Evolutionary conservation across 2,797 vertebrate genomes (phyloP).

Genomic region (Chelidonichthys spinosus): DNA sequence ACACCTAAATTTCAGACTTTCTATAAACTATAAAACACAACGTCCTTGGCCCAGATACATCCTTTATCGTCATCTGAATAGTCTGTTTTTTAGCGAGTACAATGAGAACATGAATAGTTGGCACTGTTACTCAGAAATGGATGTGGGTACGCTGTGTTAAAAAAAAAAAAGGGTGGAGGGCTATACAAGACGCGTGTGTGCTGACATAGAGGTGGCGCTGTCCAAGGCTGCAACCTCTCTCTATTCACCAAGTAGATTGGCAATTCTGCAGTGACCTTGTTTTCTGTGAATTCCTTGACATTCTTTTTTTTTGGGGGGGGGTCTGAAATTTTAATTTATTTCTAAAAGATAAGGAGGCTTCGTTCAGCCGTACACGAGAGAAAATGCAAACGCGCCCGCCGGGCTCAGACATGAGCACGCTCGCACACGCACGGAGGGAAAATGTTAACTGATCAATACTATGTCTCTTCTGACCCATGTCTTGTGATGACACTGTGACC

Average conservation of each 20-base stretch:
- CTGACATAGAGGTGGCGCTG: conserved; percentile 26
- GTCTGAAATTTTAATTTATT: conserved; percentile 94
- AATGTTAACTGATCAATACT: conserved; percentile 99
- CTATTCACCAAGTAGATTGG: conserved; percentile 58
- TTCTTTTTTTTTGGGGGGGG: conserved; percentile 82
- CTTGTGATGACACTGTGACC: conserved; percentile 73
- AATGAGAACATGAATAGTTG: conserved; percentile 69
- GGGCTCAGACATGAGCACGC: background rate
- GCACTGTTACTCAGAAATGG: conserved; percentile 45
- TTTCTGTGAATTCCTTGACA: conserved; percentile 89
- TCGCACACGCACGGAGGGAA: conserved; percentile 75
- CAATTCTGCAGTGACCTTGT: conserved; percentile 90
- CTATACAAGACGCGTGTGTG: conserved; percentile 24
- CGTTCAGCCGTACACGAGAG: conserved; percentile 16
- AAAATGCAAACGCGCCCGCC: conserved; percentile 22
- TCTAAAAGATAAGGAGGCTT: conserved; percentile 78
- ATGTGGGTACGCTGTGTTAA: conserved; percentile 29
- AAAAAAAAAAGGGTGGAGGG: conserved; percentile 42
- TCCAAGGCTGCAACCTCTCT: conserved; percentile 47
- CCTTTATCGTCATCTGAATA: conserved; percentile 68
- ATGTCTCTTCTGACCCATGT: conserved; percentile 86
- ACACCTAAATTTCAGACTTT: conserved; percentile 80
- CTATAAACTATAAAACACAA: conserved; percentile 74
- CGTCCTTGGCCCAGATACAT: conserved; percentile 80
- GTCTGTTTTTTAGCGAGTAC: conserved; percentile 62